These are phyloP conservation scores for Pocillopora meandrina DNA, from an alignment of 92 coral and sea anemone genomes.

Conservation along the genomic window DNA sequence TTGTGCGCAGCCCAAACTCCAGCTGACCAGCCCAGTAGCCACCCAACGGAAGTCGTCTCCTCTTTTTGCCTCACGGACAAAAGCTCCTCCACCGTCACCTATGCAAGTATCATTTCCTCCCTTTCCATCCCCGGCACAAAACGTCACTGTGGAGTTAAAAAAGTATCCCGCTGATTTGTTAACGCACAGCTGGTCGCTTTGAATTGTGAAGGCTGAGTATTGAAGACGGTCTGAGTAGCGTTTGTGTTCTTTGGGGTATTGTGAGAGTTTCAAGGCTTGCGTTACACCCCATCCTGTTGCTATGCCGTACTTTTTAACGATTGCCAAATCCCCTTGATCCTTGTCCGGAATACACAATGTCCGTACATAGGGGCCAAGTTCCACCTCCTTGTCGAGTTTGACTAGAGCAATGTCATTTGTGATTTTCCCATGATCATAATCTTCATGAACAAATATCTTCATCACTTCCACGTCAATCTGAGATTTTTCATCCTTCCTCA, in stretches of 20 bases:
- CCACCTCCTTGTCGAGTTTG: constrained; percentile 41
- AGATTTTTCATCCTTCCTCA: constrained; percentile 14
- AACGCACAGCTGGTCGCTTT: not conserved
- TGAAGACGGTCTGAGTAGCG: constrained; percentile 7
- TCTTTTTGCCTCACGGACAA: constrained; percentile 43
- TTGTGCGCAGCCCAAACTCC: constrained; percentile 89
- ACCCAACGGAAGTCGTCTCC: constrained; percentile 63
- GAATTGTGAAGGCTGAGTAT: constrained; percentile 28
- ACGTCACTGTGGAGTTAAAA: constrained; percentile 36
- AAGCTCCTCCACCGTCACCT: constrained; percentile 75
- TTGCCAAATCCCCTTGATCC: constrained; percentile 26
- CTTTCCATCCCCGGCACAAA: constrained; percentile 77
- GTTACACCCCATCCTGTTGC: constrained; percentile 82
- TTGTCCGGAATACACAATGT: constrained; percentile 69
- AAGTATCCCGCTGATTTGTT: not conserved
- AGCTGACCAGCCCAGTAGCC: constrained; percentile 79
- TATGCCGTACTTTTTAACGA: constrained; percentile 44
- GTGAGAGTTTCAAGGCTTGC: constrained; percentile 16
- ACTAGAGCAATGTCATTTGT: constrained; percentile 73
- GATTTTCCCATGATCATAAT: constrained; percentile 15
- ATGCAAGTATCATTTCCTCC: constrained; percentile 76
- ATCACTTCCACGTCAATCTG: constrained; percentile 28
- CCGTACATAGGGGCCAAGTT: constrained; percentile 57
- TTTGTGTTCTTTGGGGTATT: not conserved
- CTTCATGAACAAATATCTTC: constrained; percentile 51